Conservation (phyloP, 2,113 vertebrate genomes). For the Nesogale talazaci region DNA sequence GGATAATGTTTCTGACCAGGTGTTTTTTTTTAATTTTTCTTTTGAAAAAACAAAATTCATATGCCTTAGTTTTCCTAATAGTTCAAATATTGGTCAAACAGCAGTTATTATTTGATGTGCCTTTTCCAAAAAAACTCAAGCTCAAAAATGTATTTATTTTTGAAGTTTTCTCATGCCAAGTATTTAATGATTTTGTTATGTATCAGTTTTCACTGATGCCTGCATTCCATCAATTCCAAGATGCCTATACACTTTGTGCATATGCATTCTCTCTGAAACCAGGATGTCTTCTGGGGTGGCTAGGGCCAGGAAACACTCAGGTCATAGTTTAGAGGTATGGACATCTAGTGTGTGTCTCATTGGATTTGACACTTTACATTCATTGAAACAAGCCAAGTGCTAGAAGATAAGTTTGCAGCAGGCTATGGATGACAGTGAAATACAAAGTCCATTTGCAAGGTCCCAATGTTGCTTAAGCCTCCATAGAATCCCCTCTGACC, state of each 20-base stretch:
- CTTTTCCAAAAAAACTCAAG: neutral
- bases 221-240: neutral
- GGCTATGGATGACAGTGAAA: too few relatives aligned
- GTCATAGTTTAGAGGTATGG: slow-evolving; percentile 22
- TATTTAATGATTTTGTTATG: neutral
- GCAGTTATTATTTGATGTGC: slow-evolving; percentile 11
- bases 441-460: too few relatives aligned
- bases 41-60: slow-evolving; percentile 53
- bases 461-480: too few relatives aligned
- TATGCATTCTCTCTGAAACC: slow-evolving; percentile 3
- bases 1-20: slow-evolving; percentile 9
- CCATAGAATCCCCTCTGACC: too few relatives aligned
- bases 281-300: slow-evolving; percentile 6
- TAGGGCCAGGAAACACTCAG: slow-evolving; percentile 11
- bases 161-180: slow-evolving; percentile 10
- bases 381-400: slow-evolving; percentile 33
- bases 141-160: neutral
- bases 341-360: slow-evolving; percentile 44
- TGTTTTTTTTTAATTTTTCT: neutral
- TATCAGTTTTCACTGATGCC: neutral
- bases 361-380: slow-evolving; percentile 25
- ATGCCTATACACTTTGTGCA: neutral
- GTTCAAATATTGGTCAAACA: slow-evolving; percentile 5
- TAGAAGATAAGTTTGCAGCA: too few relatives aligned
- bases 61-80: slow-evolving; percentile 45